Conservation (phyloP, 2,888 invertebrate species). For the Noctuana brunneofusca region DNA sequence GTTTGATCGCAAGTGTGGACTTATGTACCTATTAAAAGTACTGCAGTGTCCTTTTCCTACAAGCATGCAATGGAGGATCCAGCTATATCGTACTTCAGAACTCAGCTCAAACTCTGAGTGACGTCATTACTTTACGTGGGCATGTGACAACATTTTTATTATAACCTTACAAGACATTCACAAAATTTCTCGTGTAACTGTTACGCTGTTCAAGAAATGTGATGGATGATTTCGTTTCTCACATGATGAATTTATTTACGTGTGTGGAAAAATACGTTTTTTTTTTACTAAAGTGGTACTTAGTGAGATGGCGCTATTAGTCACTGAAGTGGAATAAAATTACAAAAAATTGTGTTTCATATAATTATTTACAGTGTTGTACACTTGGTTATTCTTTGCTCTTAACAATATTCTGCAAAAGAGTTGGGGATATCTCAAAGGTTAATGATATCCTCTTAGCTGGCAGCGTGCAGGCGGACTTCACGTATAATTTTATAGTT, state of each 20-base stretch:
- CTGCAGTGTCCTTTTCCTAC: too few species aligned
- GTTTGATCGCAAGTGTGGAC: too few species aligned
- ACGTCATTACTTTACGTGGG: slow-evolving; percentile 44
- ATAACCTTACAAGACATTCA: slow-evolving; percentile 49
- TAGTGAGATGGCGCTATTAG: slow-evolving; percentile 22
- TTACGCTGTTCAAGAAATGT: slow-evolving; percentile 34
- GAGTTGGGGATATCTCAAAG: not conserved
- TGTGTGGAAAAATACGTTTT: slow-evolving; percentile 34
- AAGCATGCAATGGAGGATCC: too few species aligned
- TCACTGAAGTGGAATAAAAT: slow-evolving; percentile 10
- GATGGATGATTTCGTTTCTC: slow-evolving; percentile 12
- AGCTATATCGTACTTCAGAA: too few species aligned
- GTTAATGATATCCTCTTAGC: not conserved
- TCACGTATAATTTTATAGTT: not conserved
- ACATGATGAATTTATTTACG: slow-evolving; percentile 20
- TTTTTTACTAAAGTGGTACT: slow-evolving; percentile 20
- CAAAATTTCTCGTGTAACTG: slow-evolving; percentile 50
- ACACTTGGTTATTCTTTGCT: not conserved
- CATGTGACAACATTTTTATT: slow-evolving; percentile 40
- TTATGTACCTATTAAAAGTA: too few species aligned
- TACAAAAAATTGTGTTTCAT: slow-evolving; percentile 1
- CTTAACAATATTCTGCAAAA: not conserved
- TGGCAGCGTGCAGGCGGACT: not conserved
- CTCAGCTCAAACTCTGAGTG: too few species aligned
- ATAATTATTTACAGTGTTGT: not conserved